A percentile compares a stretch with the other conserved stretches of the same genome.
These are phyloP conservation scores for Brachionus calyciflorus DNA, from an alignment of 1,140 invertebrate species.

Conservation along the genomic window DNA sequence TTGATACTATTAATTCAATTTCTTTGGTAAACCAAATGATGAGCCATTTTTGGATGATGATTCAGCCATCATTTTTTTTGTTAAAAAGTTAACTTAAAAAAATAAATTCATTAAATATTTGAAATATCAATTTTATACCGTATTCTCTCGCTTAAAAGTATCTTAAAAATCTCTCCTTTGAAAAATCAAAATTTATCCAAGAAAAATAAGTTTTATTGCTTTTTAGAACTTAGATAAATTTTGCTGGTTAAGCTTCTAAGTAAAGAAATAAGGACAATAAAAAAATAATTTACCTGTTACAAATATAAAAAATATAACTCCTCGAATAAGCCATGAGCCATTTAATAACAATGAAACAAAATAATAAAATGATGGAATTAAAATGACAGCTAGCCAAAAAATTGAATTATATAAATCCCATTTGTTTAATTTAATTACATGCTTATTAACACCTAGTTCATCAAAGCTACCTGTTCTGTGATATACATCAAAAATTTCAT, in stretches of 20 bases:
- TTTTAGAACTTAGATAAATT: too few species aligned
- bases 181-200: too few species aligned
- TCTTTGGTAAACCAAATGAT: conserved; percentile 37
- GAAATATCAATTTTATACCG: too few species aligned
- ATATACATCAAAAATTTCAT: conserved; percentile 56
- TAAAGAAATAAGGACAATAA: too few species aligned
- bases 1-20: neutral
- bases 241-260: too few species aligned
- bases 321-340: neutral
- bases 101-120: neutral
- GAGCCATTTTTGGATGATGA: conserved; percentile 22
- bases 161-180: too few species aligned
- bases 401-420: conserved; percentile 53
- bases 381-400: conserved; percentile 54
- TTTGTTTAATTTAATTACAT: conserved; percentile 49
- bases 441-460: conserved; percentile 48
- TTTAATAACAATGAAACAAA: conserved; percentile 38
- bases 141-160: too few species aligned
- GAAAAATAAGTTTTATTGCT: too few species aligned
- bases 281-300: neutral
- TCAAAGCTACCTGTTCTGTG: conserved; percentile 53
- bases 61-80: conserved; percentile 16
- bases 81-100: neutral
- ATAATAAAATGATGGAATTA: conserved; percentile 55
- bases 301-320: neutral